A percentile compares a stretch with the other conserved stretches of the same genome.
phyloP scores from a whole-genome alignment of 2,888 invertebrate species.

The Rhodophaea formosa region DNA sequence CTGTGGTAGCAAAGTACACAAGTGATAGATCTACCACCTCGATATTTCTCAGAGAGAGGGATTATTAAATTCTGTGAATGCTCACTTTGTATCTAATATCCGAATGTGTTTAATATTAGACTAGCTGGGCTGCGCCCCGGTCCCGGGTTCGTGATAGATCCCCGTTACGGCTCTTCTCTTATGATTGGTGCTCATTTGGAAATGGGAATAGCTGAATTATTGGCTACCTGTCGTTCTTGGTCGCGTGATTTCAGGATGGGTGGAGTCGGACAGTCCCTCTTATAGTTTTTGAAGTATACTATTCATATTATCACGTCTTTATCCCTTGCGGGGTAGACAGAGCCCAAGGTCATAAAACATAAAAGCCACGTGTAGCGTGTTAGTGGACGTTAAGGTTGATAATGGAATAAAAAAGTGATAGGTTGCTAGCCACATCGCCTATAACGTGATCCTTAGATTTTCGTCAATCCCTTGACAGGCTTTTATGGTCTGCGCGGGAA shows the following conservation, averaged over 20 bases:
- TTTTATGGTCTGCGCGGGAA: no score
- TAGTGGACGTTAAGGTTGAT: no score
- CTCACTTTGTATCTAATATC: conserved; percentile 81
- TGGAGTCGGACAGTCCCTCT: not conserved
- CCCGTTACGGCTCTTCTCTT: conserved; percentile 60
- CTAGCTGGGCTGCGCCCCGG: conserved; percentile 60
- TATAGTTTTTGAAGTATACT: no score
- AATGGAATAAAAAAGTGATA: no score
- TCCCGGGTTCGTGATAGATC: conserved; percentile 66
- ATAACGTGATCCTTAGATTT: no score
- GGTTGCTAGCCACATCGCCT: no score
- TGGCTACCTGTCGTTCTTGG: conserved; percentile 27
- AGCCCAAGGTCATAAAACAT: no score
- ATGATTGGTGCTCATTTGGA: conserved; percentile 73
- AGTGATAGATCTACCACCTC: not conserved
- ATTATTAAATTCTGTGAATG: conserved; percentile 81
- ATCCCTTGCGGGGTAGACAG: no score
- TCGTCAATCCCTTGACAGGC: no score
- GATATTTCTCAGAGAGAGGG: conserved; percentile 32
- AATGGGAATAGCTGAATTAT: conserved; percentile 52
- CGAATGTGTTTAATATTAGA: conserved; percentile 81
- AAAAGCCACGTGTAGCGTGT: no score
- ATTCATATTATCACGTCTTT: no score
- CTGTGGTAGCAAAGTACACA: no score
- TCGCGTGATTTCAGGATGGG: not conserved